Evolutionary conservation across 1,140 invertebrate genomes (phyloP).

Genomic region (Drosophila truncata): DNA sequence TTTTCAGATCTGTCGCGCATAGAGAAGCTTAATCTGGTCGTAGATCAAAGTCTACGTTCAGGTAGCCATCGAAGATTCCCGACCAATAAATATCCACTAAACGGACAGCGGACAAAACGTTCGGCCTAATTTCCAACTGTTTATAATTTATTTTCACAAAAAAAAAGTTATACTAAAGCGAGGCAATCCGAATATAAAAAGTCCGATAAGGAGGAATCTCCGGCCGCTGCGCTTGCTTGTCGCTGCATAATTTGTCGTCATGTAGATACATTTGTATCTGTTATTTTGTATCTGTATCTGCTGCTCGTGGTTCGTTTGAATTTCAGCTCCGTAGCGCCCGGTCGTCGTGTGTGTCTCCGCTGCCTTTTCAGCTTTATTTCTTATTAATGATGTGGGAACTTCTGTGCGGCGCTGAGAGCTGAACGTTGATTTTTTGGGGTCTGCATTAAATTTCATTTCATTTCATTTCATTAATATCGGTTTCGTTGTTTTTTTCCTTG

Average conservation of each 20-base stretch:
- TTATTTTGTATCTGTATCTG: slow-evolving; percentile 36
- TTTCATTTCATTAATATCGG: slow-evolving; percentile 80
- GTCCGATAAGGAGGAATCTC: slow-evolving; percentile 34
- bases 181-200: slow-evolving; percentile 25
- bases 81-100: slow-evolving; percentile 75
- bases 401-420: slow-evolving; percentile 61
- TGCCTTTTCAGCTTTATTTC: slow-evolving; percentile 29
- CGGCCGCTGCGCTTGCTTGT: slow-evolving; percentile 47
- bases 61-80: slow-evolving; percentile 55
- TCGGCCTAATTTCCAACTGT: slow-evolving; percentile 74
- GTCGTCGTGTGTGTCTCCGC: slow-evolving; percentile 72
- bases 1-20: slow-evolving; percentile 10
- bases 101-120: slow-evolving; percentile 73
- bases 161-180: slow-evolving; percentile 24
- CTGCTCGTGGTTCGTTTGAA: slow-evolving; percentile 74
- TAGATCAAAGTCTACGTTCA: slow-evolving; percentile 53
- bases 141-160: slow-evolving; percentile 75
- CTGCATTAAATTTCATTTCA: slow-evolving; percentile 76
- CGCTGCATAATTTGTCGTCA: slow-evolving; percentile 80
- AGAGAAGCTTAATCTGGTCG: slow-evolving; percentile 25
- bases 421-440: slow-evolving; percentile 42
- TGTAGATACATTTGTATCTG: slow-evolving; percentile 82
- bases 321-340: slow-evolving; percentile 53
- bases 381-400: slow-evolving; percentile 83
- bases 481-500: slow-evolving; percentile 23